Conservation (phyloP, 2,113 vertebrate species). For the Rhabdomys dilectus region DNA sequence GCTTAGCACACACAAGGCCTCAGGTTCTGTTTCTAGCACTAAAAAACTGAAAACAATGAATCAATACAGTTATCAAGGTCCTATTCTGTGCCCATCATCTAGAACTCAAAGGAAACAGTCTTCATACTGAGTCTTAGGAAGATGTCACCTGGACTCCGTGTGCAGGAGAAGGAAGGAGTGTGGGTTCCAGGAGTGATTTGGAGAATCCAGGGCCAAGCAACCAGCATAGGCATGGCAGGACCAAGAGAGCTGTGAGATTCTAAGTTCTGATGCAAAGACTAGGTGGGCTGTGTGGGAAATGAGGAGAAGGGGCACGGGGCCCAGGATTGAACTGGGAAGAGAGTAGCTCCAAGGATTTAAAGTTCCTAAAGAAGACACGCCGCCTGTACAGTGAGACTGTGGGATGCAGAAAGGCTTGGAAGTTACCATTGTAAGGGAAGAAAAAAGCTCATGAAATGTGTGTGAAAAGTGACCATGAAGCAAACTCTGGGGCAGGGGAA, state of each 20-base stretch:
- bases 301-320: no score
- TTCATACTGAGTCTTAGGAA: background rate
- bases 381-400: no score
- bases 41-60: background rate
- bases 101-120: background rate
- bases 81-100: no score
- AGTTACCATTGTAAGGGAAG: background rate
- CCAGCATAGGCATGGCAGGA: no score
- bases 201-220: background rate
- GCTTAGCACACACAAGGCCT: no score
- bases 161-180: background rate
- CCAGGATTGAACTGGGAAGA: background rate
- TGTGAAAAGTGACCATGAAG: background rate
- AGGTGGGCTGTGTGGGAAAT: background rate
- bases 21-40: no score
- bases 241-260: background rate
- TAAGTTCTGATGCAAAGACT: background rate
- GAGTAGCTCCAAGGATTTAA: background rate
- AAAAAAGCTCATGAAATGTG: background rate
- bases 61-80: background rate
- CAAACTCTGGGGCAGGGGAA: no score
- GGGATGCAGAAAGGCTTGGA: background rate
- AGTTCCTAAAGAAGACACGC: background rate
- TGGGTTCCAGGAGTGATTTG: background rate
- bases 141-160: background rate